Conservation (phyloP, 35 echinoderm and acorn worm genomes). For the Lytechinus pictus region DNA sequence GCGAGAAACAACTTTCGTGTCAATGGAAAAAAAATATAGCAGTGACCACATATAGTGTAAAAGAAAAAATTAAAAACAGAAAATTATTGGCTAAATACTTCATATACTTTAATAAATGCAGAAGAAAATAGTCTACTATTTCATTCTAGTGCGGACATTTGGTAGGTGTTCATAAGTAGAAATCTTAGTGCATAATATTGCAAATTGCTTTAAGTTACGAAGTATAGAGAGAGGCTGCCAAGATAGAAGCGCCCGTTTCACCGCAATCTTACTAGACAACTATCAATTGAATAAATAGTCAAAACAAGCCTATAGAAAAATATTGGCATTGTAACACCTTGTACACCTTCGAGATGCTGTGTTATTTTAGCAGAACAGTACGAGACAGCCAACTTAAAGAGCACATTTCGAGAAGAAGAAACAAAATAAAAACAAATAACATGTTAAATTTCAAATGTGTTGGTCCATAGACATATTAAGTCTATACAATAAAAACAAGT, state of each 20-base stretch:
- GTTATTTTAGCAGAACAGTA: neutral
- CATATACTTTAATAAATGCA: neutral
- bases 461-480: slow-evolving; percentile 42
- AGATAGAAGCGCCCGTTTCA: neutral
- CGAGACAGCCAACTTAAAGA: neutral
- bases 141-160: neutral
- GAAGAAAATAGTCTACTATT: slow-evolving; percentile 14
- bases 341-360: neutral
- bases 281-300: neutral
- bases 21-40: slow-evolving; percentile 51
- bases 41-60: neutral
- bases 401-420: neutral
- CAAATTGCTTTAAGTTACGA: slow-evolving; percentile 4
- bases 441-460: slow-evolving; percentile 25
- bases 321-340: neutral
- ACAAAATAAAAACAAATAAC: slow-evolving; percentile 37
- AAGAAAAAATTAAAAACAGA: neutral
- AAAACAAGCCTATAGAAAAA: slow-evolving; percentile 11
- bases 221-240: neutral
- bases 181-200: slow-evolving; percentile 1
- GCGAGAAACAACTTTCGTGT: slow-evolving; percentile 53
- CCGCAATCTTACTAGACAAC: neutral
- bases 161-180: slow-evolving; percentile 18
- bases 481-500: slow-evolving; percentile 13
- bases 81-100: neutral